phyloP scores from a whole-genome alignment of 2,113 vertebrate genomes.

The Oncorhynchus masou region DNA sequence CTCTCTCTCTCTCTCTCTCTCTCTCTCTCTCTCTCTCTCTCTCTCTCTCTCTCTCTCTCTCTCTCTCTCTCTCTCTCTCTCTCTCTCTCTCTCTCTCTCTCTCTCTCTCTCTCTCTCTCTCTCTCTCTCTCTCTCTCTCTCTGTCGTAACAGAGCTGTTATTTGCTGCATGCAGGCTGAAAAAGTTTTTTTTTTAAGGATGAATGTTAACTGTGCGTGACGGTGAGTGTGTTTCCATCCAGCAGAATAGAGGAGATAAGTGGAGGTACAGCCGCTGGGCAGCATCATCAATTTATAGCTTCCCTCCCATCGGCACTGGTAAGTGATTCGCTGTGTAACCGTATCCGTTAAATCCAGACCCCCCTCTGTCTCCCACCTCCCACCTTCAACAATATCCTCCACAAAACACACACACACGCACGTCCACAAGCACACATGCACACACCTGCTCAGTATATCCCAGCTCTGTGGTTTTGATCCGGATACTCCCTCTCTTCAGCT shows the following conservation, averaged over 20 bases:
- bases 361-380: background rate
- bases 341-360: conserved; percentile 36
- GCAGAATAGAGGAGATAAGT: conserved; percentile 23
- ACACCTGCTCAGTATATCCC: background rate
- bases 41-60: background rate
- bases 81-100: background rate
- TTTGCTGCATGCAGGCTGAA: background rate
- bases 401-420: background rate
- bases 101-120: conserved; percentile 2
- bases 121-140: background rate
- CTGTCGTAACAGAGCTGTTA: conserved; percentile 4
- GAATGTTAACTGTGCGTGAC: background rate
- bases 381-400: conserved; percentile 10
- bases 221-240: background rate
- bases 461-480: background rate
- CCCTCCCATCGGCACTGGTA: conserved; percentile 32
- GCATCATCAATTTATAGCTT: conserved; percentile 57
- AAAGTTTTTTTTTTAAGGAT: background rate
- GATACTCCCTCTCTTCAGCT: background rate
- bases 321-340: conserved; percentile 59
- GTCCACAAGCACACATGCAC: background rate
- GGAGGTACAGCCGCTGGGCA: background rate
- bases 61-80: background rate
- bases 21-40: too few species aligned
- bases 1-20: too few species aligned